Base-by-base conservation (phyloP, 2,797 vertebrate genomes). In the Loris lydekkerianus region DNA sequence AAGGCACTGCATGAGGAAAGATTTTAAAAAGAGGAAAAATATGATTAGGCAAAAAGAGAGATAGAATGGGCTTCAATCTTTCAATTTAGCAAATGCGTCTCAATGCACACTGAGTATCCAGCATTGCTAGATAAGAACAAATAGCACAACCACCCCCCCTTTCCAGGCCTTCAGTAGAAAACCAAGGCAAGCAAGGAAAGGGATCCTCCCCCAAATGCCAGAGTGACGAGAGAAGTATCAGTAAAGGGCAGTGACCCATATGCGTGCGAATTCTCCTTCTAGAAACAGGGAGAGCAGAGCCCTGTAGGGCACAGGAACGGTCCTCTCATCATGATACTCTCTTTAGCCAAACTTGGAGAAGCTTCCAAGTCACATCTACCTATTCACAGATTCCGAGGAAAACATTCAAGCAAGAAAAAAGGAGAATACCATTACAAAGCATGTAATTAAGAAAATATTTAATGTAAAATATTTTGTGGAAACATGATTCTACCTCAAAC, bases 1-100 rank as follows among this genome's bases (percentile, higher is more conserved):
- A 99, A 97, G 0, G 99, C 99, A 61, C 99, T 99, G 98, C 7
- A 94, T 84, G 97, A 86, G 94, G 73, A 96, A 91, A 93, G 80
- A 89, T 78, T 76, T 92, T 78, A 72, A 87, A 94, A 34, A 96
- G 77, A 96, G 67, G 93, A 87, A 94, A 95, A 96, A 94, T 0
- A 49, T 23, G n/a, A 87, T 97, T 75, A 97, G 89, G 67, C 46
- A 65, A 65, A 69, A n/a, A 75, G n/a, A 20, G n/a, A 67, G 13
- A 76, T 8, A 34, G 15, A 5, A 5, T 0, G 13, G 49, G 34
- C 17, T 37, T 76, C 29, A 15, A 20, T 60, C 63, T 78, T 49
- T 84, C 60, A 88, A 88, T 10, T 92, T 61, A 84, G 73, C 83
- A 95, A 83, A 46, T 5, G 70, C 0, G 4, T 37, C 46, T 56